Evolutionary conservation across 2,797 vertebrate species (phyloP).

Genomic region (Micrastur ruficollis): DNA sequence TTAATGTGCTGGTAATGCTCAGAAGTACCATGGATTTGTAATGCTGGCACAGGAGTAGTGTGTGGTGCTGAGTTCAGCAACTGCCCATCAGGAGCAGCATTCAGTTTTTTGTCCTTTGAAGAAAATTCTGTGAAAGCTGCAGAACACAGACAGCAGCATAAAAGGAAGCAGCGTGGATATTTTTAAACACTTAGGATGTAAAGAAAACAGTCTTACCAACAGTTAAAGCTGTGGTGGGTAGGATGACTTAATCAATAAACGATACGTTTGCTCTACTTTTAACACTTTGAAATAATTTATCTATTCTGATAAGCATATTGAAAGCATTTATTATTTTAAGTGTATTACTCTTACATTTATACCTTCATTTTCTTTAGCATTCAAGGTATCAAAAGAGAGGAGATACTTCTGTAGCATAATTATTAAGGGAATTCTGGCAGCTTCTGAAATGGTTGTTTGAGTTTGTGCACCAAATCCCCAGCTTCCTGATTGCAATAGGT

Average conservation of each 20-base stretch:
- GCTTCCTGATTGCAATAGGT: background rate
- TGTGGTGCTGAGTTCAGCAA: background rate
- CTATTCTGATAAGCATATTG: background rate
- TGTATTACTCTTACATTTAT: background rate
- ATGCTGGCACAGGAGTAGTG: background rate
- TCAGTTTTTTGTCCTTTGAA: background rate
- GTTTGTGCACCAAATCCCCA: background rate
- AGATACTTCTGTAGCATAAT: background rate
- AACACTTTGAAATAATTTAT: background rate
- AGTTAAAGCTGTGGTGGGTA: background rate
- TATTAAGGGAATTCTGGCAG: background rate
- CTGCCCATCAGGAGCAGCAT: background rate
- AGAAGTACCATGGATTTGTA: background rate
- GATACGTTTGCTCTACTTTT: background rate
- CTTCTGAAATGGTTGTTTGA: background rate
- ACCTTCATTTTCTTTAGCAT: background rate
- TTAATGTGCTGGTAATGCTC: background rate
- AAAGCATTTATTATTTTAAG: background rate
- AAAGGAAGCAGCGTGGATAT: background rate
- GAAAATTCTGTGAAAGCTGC: background rate
- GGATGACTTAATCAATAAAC: background rate
- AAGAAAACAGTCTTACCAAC: background rate
- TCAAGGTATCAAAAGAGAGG: background rate
- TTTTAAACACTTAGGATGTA: background rate
- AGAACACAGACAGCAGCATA: background rate